Evolutionary conservation across 2,113 vertebrate genomes (phyloP).

Genomic region (Onychostoma macrolepis): DNA sequence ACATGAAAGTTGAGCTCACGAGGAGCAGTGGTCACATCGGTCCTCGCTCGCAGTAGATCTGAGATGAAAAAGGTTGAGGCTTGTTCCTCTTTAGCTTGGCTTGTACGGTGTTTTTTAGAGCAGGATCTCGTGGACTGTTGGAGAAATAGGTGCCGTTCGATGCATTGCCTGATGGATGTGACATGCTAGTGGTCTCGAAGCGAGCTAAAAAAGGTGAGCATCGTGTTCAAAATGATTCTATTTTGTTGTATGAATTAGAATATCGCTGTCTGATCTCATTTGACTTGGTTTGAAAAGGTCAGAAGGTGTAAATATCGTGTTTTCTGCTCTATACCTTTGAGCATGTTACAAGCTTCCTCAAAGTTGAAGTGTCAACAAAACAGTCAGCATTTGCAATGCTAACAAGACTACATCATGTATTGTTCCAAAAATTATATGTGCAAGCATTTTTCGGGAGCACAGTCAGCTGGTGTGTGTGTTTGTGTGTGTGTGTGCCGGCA

Average conservation of each 20-base stretch:
- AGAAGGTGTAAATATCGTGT: neutral
- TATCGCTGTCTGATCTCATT: neutral
- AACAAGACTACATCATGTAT: constrained; percentile 30
- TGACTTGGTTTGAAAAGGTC: neutral
- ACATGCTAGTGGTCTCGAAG: constrained; percentile 24
- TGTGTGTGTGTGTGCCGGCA: constrained; percentile 7
- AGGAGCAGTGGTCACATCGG: constrained; percentile 55
- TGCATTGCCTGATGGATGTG: constrained; percentile 8
- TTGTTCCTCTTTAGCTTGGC: constrained; percentile 35
- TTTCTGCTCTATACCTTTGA: neutral
- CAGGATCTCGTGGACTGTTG: constrained; percentile 17
- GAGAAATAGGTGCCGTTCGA: constrained; percentile 15
- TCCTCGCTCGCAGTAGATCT: constrained; percentile 25
- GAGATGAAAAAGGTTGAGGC: constrained; percentile 29
- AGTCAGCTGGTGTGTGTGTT: constrained; percentile 5
- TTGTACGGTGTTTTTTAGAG: constrained; percentile 26
- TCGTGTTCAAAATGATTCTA: constrained; percentile 14
- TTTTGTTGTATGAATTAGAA: neutral
- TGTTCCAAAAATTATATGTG: constrained; percentile 35
- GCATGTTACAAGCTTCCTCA: constrained; percentile 4
- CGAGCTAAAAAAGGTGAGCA: constrained; percentile 50
- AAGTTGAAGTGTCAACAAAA: constrained; percentile 18
- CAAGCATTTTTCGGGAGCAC: constrained; percentile 30
- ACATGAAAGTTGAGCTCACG: constrained; percentile 75
- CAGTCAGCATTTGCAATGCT: constrained; percentile 31